These are phyloP conservation scores for Neotoma lepida DNA, from an alignment of 2,113 vertebrate genomes.

Conservation along the genomic window DNA sequence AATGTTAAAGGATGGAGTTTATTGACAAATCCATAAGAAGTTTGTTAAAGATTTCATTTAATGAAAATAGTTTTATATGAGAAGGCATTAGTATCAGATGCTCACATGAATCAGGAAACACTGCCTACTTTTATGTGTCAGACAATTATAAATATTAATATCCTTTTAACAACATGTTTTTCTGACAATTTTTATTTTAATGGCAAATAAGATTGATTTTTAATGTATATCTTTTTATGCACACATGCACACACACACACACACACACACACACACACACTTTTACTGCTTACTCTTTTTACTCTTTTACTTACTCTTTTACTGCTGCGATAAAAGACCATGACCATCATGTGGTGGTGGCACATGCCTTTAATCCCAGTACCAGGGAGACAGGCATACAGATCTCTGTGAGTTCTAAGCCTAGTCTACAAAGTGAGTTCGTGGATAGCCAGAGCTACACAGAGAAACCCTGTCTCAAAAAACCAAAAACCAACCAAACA, in stretches of 20 bases:
- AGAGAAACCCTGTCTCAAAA: too few species aligned
- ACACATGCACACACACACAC: neutral
- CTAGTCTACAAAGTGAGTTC: too few species aligned
- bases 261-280: neutral
- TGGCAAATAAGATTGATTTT: neutral
- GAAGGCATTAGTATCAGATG: neutral
- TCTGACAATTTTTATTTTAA: slow-evolving; percentile 23
- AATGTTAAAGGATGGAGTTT: neutral
- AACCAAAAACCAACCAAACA: too few species aligned
- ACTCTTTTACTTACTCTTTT: neutral
- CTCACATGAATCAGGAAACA: slow-evolving; percentile 17
- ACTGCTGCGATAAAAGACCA: neutral
- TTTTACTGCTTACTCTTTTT: too few species aligned
- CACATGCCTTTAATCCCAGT: too few species aligned
- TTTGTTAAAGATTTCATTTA: slow-evolving; percentile 29
- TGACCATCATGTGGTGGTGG: too few species aligned
- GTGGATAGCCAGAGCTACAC: too few species aligned
- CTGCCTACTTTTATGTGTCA: slow-evolving; percentile 42
- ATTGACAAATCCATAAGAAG: neutral
- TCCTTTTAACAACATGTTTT: neutral
- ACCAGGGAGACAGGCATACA: too few species aligned
- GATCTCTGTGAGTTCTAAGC: too few species aligned
- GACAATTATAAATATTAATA: slow-evolving; percentile 4
- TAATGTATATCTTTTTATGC: neutral
- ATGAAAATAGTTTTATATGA: slow-evolving; percentile 14